Conservation (phyloP, 2,888 invertebrate species). For the Schizaphis graminum region DNA sequence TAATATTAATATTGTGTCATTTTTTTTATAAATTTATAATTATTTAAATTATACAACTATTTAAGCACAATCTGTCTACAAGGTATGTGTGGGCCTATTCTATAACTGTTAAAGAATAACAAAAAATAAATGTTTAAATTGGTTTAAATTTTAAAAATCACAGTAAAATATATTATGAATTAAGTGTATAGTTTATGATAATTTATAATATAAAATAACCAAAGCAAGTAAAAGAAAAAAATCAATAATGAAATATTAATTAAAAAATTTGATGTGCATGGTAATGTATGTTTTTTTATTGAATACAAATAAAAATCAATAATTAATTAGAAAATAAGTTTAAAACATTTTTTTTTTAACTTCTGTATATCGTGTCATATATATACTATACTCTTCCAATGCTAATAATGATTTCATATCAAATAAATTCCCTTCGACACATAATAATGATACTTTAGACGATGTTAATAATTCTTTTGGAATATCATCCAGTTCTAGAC, state of each 20-base stretch:
- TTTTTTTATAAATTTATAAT: background rate
- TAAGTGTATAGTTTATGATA: background rate
- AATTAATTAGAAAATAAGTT: slow-evolving; percentile 68
- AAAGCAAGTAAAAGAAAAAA: background rate
- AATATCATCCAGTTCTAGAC: slow-evolving; percentile 85
- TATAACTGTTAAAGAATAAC: background rate
- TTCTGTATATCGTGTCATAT: slow-evolving; percentile 95
- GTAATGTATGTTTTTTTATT: background rate
- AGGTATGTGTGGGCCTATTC: background rate
- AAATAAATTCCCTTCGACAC: slow-evolving; percentile 95
- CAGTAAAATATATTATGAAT: no score
- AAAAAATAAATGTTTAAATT: no score
- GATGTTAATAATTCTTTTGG: slow-evolving; percentile 83
- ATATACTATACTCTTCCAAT: slow-evolving; percentile 91
- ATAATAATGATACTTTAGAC: slow-evolving; percentile 88
- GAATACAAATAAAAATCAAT: background rate
- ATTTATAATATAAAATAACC: background rate
- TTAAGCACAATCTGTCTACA: background rate
- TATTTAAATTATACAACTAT: background rate
- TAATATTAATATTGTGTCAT: background rate
- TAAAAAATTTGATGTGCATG: background rate
- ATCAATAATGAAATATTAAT: background rate
- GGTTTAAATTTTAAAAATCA: background rate
- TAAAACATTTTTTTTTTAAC: slow-evolving; percentile 96
- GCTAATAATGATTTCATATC: slow-evolving; percentile 90